Percentiles rank a stretch among this genome's conserved stretches.
phyloP scores from a whole-genome alignment of 2,797 vertebrate species.

The Xiphorhynchus erythropygius region DNA sequence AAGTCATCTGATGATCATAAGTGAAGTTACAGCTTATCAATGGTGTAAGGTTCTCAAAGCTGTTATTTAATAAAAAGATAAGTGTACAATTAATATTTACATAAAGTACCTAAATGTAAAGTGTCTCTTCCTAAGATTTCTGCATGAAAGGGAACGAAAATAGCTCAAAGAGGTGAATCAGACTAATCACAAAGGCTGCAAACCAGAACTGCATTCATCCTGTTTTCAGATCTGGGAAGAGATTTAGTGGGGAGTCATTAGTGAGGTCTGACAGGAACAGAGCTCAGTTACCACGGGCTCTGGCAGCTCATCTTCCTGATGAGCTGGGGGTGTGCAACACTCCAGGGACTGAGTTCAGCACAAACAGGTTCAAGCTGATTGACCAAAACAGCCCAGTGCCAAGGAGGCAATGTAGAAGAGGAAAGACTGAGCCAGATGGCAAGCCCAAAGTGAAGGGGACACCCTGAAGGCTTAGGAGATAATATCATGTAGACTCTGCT shows the following conservation, averaged over 20 bases:
- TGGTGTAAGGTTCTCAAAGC: background rate
- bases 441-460: background rate
- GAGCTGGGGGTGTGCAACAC: background rate
- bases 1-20: background rate
- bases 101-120: background rate
- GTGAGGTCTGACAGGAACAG: background rate
- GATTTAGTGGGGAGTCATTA: background rate
- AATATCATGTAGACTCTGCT: background rate
- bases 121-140: background rate
- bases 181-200: background rate
- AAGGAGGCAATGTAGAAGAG: background rate
- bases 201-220: background rate
- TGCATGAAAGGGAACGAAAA: background rate
- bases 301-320: background rate
- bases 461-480: background rate
- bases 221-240: background rate
- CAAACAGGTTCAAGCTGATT: background rate
- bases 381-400: background rate
- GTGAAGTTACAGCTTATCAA: background rate
- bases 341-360: background rate
- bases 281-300: background rate
- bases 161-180: background rate
- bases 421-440: background rate
- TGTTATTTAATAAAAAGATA: background rate
- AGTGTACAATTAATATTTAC: background rate